Conservation (phyloP, 2,797 vertebrate species). For the Mastacembelus armatus region DNA sequence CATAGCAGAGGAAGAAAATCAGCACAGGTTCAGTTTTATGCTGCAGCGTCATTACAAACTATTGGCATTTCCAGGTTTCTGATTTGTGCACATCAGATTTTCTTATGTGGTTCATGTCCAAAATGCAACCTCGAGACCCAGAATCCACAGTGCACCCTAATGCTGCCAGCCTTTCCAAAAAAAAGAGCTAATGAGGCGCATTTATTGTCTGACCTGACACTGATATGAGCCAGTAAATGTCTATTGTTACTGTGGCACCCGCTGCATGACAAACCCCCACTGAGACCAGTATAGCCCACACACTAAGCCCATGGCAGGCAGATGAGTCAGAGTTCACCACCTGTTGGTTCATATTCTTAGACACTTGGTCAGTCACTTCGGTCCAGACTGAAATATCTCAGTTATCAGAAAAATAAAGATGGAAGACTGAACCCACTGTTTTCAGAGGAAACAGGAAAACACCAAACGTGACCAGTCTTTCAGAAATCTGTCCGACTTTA, state of each 20-base stretch:
- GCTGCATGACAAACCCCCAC: neutral
- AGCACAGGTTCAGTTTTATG: too few relatives aligned
- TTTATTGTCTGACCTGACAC: conserved; percentile 9
- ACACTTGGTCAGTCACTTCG: too few relatives aligned
- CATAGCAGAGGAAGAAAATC: neutral
- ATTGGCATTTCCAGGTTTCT: neutral
- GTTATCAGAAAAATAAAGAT: too few relatives aligned
- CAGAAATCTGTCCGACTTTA: too few relatives aligned
- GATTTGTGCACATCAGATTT: neutral
- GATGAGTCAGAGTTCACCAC: conserved; percentile 46
- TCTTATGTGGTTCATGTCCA: neutral
- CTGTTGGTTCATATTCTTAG: conserved; percentile 32
- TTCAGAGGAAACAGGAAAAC: too few relatives aligned
- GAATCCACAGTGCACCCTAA: neutral
- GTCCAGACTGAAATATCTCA: too few relatives aligned
- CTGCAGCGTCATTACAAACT: neutral
- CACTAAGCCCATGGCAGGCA: neutral
- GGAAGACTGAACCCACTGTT: too few relatives aligned
- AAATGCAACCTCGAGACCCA: too few relatives aligned
- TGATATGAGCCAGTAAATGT: neutral
- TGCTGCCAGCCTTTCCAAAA: conserved; percentile 8
- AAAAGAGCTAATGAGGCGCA: neutral
- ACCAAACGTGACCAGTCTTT: too few relatives aligned
- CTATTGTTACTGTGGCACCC: conserved; percentile 9
- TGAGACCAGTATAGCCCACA: conserved; percentile 11